Percentiles rank a stretch among this genome's conserved stretches.
Evolutionary conservation across 2,888 invertebrate genomes (phyloP).

Genomic region (Gisinianus flammeolus): DNA sequence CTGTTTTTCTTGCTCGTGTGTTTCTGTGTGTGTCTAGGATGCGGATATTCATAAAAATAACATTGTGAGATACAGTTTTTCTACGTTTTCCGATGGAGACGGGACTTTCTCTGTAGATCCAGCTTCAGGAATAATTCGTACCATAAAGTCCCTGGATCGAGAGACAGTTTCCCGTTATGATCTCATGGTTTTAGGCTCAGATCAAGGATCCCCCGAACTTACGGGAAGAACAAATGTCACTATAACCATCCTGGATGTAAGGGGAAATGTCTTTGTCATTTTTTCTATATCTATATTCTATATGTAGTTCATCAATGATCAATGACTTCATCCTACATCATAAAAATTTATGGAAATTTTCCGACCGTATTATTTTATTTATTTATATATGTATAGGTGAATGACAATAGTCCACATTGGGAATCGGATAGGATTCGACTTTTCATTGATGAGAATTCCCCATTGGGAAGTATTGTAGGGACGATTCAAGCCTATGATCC

Average conservation of each 20-base stretch:
- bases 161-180: constrained; percentile 87
- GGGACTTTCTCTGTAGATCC: constrained; percentile 92
- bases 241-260: constrained; percentile 43
- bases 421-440: constrained; percentile 85
- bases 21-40: constrained; percentile 48
- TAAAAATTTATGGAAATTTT: not conserved
- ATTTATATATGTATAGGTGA: constrained; percentile 60
- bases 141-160: constrained; percentile 80
- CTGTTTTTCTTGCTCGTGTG: not conserved
- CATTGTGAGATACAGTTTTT: constrained; percentile 56
- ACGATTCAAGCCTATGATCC: constrained; percentile 89
- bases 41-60: constrained; percentile 56
- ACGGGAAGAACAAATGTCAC: constrained; percentile 63
- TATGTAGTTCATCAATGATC: too few species aligned
- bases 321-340: too few species aligned
- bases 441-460: constrained; percentile 94
- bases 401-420: constrained; percentile 89
- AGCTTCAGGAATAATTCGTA: constrained; percentile 88
- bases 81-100: constrained; percentile 68
- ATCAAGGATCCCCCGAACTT: constrained; percentile 81
- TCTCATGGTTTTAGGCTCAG: constrained; percentile 84
- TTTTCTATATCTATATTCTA: not conserved
- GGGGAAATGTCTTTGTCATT: not conserved
- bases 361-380: too few species aligned
- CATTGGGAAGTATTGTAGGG: constrained; percentile 91